phyloP scores from a whole-genome alignment of 2,888 invertebrate species.

The Cephus spinipes region DNA sequence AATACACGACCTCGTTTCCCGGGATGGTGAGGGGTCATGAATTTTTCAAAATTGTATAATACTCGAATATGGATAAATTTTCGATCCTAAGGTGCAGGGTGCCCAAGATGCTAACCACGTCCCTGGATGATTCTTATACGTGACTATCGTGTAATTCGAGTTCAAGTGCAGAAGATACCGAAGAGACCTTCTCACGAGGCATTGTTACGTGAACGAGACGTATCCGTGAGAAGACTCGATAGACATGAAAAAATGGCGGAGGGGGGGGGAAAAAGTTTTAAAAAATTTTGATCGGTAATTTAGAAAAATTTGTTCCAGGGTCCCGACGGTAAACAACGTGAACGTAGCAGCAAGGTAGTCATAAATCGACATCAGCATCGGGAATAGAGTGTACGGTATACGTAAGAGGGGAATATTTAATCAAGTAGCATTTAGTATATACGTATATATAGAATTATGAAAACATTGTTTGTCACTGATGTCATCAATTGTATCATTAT shows the following conservation, averaged over 20 bases:
- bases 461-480: background rate
- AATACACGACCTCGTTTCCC: no score
- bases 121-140: background rate
- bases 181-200: background rate
- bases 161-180: background rate
- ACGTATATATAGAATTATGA: background rate
- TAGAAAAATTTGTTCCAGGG: no score
- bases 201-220: background rate
- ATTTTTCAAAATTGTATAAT: background rate
- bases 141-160: background rate
- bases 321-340: background rate
- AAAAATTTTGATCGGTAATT: background rate
- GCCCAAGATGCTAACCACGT: background rate
- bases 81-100: background rate
- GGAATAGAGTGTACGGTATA: background rate
- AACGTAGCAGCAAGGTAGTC: background rate
- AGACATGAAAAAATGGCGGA: background rate
- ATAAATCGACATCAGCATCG: background rate
- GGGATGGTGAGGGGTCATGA: background rate
- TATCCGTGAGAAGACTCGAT: background rate
- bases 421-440: background rate
- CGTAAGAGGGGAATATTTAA: background rate
- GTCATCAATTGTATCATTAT: background rate
- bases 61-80: background rate
- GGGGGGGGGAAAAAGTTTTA: background rate